Evolutionary conservation across 2,113 vertebrate species (phyloP), one percentile per base, ranked within the genome.

Genomic region (Edolisoma coerulescens): DNA sequence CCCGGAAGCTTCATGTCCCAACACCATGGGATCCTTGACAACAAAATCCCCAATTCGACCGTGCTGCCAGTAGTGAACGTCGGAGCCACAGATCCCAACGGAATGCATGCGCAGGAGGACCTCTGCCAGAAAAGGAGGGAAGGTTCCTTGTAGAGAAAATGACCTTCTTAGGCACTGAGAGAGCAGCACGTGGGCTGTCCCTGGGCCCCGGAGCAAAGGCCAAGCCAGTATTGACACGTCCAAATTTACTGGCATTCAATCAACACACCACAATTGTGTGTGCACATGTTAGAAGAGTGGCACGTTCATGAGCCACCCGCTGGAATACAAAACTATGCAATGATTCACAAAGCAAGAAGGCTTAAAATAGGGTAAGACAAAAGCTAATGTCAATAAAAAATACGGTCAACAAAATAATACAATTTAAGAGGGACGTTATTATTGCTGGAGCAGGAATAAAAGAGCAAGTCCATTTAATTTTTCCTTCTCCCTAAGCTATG

Each of bases 31-130:
- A 35, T 98, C 97, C 89, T 96, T 98, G 84, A 99, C 84, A 2
- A 99, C 92, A 95, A 98, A 99, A 94, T 99, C 98, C 16, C 98
- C 99, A 2, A 99, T 99, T 3, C 97, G 98, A 14, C 99, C 99
- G 0, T 99, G 92, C 93, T 99, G 98, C 99, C 99, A 99, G 93
- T 98, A 99, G 96, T 99, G 99, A 70, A 99, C 99, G 0, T 99
- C 99, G 0, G 99, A 99, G 8, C 99, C 99, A 1, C 99, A 99
- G 95, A 99, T 99, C 37, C 99, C 99, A 9, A 99, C 99, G 0
- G 99, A 99, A 96, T 99, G 99, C 99, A 99, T 99, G 97, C 97
- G 98, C 47, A 99, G 96, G 35, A 99, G 97, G 20, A 99, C 99
- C 53, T 99, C 99, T 99, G 95, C 49, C 50, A 92, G 77, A 26